Conservation (phyloP, 2,888 invertebrate genomes). For the Tromatobia lineatoria region DNA sequence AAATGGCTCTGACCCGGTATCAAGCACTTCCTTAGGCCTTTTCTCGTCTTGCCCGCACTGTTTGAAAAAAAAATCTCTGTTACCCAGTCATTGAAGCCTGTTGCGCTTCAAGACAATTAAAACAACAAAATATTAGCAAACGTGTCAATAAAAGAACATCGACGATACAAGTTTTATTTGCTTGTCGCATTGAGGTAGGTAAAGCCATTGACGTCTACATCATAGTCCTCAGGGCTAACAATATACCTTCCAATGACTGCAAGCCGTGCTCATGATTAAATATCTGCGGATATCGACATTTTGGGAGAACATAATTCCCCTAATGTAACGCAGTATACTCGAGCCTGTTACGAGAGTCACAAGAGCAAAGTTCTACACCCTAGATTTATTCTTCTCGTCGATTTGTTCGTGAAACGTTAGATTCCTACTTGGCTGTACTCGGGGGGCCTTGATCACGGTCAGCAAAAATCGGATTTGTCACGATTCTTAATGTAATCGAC, state of each 20-base stretch:
- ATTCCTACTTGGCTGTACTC: constrained; percentile 23
- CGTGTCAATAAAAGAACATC: constrained; percentile 75
- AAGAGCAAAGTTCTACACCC: constrained; percentile 16
- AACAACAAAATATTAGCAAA: constrained; percentile 5
- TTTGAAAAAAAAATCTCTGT: not conserved
- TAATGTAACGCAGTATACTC: not conserved
- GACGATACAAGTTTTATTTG: constrained; percentile 80
- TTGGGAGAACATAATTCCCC: constrained; percentile 75
- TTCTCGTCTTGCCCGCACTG: not conserved
- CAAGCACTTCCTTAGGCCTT: not conserved
- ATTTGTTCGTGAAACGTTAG: constrained; percentile 66
- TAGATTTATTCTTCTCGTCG: constrained; percentile 49
- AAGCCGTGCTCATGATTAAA: constrained; percentile 79
- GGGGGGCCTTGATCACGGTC: constrained; percentile 44
- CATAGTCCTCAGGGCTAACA: constrained; percentile 17
- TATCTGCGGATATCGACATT: constrained; percentile 82
- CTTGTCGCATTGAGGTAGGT: constrained; percentile 75
- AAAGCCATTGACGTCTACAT: constrained; percentile 16
- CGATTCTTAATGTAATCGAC: constrained; percentile 83
- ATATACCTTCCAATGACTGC: constrained; percentile 64
- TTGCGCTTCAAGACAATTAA: constrained; percentile 42
- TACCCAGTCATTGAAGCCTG: constrained; percentile 69
- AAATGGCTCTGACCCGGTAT: too few relatives aligned
- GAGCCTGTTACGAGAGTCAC: constrained; percentile 9
- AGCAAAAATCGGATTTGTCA: constrained; percentile 84